phyloP scores from a whole-genome alignment of 2,113 vertebrate genomes.

The Neopipo cinnamomea region DNA sequence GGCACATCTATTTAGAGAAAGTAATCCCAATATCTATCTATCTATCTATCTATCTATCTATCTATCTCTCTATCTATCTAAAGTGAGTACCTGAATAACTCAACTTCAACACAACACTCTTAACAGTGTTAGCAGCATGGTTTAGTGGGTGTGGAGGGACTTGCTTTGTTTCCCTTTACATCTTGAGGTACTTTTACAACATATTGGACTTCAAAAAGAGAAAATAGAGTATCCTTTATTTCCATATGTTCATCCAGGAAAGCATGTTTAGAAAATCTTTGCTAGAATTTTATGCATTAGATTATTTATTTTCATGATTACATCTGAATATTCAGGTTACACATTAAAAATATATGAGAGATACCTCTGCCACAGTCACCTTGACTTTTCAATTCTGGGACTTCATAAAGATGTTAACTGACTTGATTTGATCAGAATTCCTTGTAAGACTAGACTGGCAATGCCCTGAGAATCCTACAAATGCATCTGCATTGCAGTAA shows the following conservation, averaged over 20 bases:
- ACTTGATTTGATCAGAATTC: neutral
- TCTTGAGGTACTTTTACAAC: neutral
- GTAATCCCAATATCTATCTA: neutral
- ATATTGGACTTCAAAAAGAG: neutral
- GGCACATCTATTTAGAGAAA: neutral
- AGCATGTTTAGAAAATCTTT: neutral
- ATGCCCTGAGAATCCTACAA: neutral
- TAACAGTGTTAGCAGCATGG: neutral
- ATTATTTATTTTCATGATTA: neutral
- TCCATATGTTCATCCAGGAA: neutral
- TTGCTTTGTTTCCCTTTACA: neutral
- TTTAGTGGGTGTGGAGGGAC: neutral
- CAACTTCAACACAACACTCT: neutral
- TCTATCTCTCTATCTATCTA: too few relatives aligned
- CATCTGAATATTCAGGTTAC: neutral
- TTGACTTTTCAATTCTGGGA: neutral
- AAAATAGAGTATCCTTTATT: neutral
- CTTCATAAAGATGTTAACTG: neutral
- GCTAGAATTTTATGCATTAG: neutral
- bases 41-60: neutral
- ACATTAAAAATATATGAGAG: neutral
- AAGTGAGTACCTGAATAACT: neutral
- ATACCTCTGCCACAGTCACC: neutral
- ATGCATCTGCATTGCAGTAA: neutral
- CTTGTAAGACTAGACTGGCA: neutral